phyloP scores from a whole-genome alignment of 2,888 invertebrate species.

The Dolichopus griseipennis region DNA sequence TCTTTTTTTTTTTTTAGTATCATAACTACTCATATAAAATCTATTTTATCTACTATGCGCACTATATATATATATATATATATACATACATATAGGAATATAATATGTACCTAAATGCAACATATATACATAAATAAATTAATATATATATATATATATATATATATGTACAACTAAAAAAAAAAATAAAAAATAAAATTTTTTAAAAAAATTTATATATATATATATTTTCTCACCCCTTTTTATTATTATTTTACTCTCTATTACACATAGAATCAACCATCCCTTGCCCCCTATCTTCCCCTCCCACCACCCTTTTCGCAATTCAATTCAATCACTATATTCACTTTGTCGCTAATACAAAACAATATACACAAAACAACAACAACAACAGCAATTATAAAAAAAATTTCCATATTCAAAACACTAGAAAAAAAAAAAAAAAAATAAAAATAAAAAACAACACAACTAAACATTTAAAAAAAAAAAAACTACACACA shows the following conservation, averaged over 20 bases:
- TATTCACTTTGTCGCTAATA: not conserved
- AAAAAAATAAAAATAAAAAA: not conserved
- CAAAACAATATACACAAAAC: not conserved
- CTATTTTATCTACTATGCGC: no score
- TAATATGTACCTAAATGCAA: not conserved
- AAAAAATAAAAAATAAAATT: no score
- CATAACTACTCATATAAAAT: not conserved
- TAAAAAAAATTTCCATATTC: constrained; percentile 1
- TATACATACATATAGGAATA: not conserved
- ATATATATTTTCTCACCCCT: not conserved
- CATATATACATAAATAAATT: not conserved
- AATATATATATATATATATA: no score
- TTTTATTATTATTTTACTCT: constrained; percentile 4
- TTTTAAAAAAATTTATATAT: no score
- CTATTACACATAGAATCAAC: constrained; percentile 2
- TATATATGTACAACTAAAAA: no score
- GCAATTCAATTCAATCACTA: not conserved
- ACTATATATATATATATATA: not conserved
- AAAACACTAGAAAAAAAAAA: not conserved
- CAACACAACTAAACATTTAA: not conserved
- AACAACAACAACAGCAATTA: not conserved
- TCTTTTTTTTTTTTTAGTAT: not conserved
- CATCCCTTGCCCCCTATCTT: no score
- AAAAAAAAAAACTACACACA: not conserved
- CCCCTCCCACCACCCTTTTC: not conserved